Evolutionary conservation across 2,113 vertebrate species (phyloP), one percentile per base, ranked within the genome.

Genomic region (human): DNA sequence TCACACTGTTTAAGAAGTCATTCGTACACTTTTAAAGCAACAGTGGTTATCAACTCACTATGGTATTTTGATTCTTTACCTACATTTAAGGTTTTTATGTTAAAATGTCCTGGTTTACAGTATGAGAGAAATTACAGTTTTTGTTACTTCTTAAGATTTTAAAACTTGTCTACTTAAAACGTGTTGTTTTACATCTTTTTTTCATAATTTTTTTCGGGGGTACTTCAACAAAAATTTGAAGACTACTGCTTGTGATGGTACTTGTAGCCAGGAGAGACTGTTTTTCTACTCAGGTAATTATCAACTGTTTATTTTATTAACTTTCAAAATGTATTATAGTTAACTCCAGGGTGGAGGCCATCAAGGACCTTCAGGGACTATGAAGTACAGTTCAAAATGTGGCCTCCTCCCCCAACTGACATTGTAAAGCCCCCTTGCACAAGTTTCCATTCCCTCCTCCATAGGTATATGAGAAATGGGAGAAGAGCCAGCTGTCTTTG

Each of bases 211-310:
- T 64, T 80, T 40, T 25, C 76, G 20, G 2, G 66, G 32, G 13
- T 59, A 78, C 40, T 78, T 83, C 32, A 72, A 50, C n/a, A 91
- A 79, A 94, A 70, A 92, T 85, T 25, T 68, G 73, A 84, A 91
- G 48, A 85, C 25, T 17, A 30, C 20, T 70, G 23, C 3, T 70
- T 84, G 89, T 80, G 64, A 92, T 5, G 75, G 13, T 52, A 70
- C 6, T 70, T 80, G 13, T 17, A 85, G 9, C n/a, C 48, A 75
- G 27, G 79, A 89, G 12, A 92, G 50, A 89, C 13, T 75, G 14
- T 90, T 92, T 82, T 59, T 86, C 50, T 86, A 90, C 70, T 75
- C 48, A 43, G 12, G 59, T 78, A 70, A 38, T 61, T 35, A 20
- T 64, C 59, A 75, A 35, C 23, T 82, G 48, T 38, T 38, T 14